Evolutionary conservation across 2,797 vertebrate species (phyloP).

Genomic region (Botia kubotai): DNA sequence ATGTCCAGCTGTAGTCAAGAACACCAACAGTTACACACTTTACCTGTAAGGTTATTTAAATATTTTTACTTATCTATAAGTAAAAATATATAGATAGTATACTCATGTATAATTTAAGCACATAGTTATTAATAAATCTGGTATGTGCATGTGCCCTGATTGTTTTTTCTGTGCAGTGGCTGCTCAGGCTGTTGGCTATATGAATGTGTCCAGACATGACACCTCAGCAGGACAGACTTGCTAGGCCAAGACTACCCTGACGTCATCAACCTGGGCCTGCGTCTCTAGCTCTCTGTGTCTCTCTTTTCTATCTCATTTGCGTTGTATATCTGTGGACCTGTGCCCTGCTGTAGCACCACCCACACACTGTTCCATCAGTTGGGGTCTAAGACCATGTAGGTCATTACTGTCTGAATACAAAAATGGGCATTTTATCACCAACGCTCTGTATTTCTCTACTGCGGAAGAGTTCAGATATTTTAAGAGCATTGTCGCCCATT

Average conservation of each 20-base stretch:
- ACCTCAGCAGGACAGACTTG: constrained; percentile 58
- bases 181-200: constrained; percentile 74
- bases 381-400: constrained; percentile 41
- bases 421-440: background rate
- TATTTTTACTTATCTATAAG: no score
- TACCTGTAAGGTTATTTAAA: no score
- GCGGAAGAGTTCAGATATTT: background rate
- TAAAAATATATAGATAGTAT: no score
- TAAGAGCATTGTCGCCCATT: background rate
- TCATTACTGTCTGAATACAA: constrained; percentile 41
- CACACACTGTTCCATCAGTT: constrained; percentile 24
- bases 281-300: constrained; percentile 11
- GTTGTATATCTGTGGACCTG: constrained; percentile 19
- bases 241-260: constrained; percentile 44
- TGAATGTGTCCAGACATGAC: constrained; percentile 61
- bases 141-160: constrained; percentile 1
- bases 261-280: constrained; percentile 54
- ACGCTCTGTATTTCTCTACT: no score
- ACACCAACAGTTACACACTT: no score
- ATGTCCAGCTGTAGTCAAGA: no score
- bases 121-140: background rate
- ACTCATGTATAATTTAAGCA: no score
- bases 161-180: constrained; percentile 72
- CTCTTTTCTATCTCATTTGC: constrained; percentile 20
- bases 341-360: constrained; percentile 36